phyloP scores from a whole-genome alignment of 2,888 invertebrate species.

The Cerastis rubricosa region DNA sequence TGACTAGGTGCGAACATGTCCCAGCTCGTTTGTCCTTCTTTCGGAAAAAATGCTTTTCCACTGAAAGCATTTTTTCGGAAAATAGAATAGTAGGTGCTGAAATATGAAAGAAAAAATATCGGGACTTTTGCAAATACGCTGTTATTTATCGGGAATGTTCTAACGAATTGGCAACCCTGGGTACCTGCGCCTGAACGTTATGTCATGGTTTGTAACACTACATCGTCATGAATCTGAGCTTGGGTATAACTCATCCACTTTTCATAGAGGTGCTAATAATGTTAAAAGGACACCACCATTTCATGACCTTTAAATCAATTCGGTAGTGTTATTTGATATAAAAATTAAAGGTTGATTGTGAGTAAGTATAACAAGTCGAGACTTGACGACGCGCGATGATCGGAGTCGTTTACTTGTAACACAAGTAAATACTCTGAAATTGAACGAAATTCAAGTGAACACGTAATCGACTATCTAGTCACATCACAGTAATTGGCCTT shows the following conservation, averaged over 20 bases:
- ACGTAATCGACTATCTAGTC: constrained; percentile 4
- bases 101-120: neutral
- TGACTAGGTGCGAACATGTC: neutral
- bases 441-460: constrained; percentile 9
- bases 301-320: constrained; percentile 30
- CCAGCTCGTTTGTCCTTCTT: neutral
- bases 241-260: neutral
- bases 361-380: neutral
- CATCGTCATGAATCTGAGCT: neutral
- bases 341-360: constrained; percentile 23
- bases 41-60: too few relatives aligned
- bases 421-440: constrained; percentile 28
- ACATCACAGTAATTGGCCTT: constrained; percentile 30
- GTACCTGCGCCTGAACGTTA: neutral
- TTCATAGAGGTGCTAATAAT: constrained; percentile 47
- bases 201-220: neutral
- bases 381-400: constrained; percentile 3
- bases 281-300: constrained; percentile 37
- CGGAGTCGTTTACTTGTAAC: neutral
- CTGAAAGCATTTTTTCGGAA: neutral
- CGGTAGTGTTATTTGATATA: constrained; percentile 13
- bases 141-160: neutral
- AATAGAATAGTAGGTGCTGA: neutral
- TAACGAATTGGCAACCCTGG: neutral
- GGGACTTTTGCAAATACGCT: neutral